phyloP scores from a whole-genome alignment of 1,140 invertebrate genomes.

The Trinorchestia longiramus region DNA sequence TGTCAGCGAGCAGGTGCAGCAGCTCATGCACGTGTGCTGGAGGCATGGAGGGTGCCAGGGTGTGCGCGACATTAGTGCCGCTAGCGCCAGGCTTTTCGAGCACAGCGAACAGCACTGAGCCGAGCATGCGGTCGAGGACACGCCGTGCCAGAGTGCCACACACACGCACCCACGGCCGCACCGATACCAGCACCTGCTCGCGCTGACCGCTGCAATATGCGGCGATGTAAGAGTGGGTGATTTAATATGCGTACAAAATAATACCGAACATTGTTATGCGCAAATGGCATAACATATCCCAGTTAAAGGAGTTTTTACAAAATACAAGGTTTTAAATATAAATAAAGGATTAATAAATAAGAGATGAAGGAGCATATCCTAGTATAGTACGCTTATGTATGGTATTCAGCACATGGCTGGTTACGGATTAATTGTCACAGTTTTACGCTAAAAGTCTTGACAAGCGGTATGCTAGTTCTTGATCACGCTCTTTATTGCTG shows the following conservation, averaged over 20 bases:
- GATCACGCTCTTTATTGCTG: too few species aligned
- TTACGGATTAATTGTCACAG: too few species aligned
- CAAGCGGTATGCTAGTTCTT: too few species aligned
- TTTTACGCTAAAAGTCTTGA: too few species aligned
- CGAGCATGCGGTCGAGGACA: slow-evolving; percentile 79
- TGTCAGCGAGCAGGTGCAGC: slow-evolving; percentile 71
- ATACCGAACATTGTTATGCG: too few species aligned
- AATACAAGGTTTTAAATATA: too few species aligned
- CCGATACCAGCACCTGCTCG: slow-evolving; percentile 68
- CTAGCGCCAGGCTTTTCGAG: slow-evolving; percentile 75
- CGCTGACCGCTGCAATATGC: slow-evolving; percentile 52
- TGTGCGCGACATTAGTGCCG: slow-evolving; percentile 61
- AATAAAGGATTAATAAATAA: too few species aligned
- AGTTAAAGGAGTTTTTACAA: too few species aligned
- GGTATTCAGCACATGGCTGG: not conserved
- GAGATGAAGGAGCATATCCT: too few species aligned
- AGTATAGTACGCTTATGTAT: too few species aligned
- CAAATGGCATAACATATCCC: too few species aligned
- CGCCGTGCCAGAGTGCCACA: slow-evolving; percentile 80
- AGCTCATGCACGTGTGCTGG: slow-evolving; percentile 70
- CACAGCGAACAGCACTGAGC: slow-evolving; percentile 77
- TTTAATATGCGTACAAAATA: not conserved
- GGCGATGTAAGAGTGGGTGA: not conserved
- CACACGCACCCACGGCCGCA: slow-evolving; percentile 80
- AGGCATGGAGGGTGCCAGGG: slow-evolving; percentile 68